Conservation (phyloP, 2,797 vertebrate genomes). For the Agapornis canus region DNA sequence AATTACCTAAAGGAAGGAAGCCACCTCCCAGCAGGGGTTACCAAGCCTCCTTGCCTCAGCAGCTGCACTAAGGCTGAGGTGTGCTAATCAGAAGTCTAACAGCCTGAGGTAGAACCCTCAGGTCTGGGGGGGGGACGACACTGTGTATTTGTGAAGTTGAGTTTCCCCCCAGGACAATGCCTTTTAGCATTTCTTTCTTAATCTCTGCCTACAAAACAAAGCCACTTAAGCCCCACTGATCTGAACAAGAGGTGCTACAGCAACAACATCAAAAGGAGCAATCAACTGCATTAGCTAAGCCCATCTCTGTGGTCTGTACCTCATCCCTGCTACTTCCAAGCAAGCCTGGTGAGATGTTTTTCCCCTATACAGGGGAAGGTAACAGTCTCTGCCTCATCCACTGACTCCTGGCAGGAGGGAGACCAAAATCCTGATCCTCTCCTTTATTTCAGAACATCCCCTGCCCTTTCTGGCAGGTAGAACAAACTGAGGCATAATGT, state of each 20-base stretch:
- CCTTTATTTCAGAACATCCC: neutral
- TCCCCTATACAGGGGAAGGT: accelerated
- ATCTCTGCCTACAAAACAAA: neutral
- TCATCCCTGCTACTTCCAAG: neutral
- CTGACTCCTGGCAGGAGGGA: neutral
- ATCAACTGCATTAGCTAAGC: neutral
- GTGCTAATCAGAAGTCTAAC: neutral
- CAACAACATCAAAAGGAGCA: neutral
- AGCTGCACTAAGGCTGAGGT: neutral
- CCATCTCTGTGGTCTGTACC: accelerated
- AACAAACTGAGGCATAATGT: neutral
- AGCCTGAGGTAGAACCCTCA: neutral
- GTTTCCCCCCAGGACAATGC: neutral
- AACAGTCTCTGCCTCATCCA: neutral
- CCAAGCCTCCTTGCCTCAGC: neutral
- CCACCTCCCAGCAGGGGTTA: neutral
- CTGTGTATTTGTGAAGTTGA: neutral
- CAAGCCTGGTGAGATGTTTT: neutral
- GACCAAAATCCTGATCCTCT: neutral
- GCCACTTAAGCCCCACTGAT: neutral
- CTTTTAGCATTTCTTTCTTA: neutral
- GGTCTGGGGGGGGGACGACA: neutral
- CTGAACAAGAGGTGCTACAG: neutral
- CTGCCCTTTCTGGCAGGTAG: neutral
- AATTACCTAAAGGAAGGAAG: neutral